A percentile compares a stretch with the other conserved stretches of the same genome.
phyloP scores from a whole-genome alignment of 2,113 vertebrate genomes.

The Chaenocephalus aceratus region DNA sequence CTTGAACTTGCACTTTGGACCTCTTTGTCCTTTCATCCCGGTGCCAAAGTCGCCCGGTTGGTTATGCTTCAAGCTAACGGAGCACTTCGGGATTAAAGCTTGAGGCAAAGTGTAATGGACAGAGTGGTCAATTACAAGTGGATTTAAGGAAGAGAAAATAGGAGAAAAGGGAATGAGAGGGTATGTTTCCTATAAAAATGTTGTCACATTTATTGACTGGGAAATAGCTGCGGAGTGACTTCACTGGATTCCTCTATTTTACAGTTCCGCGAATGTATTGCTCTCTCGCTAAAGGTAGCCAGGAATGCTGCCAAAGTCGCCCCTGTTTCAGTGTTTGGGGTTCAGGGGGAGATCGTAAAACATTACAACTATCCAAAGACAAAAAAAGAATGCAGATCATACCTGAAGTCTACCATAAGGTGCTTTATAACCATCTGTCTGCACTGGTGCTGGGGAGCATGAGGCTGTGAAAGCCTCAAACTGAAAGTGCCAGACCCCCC shows the following conservation, averaged over 20 bases:
- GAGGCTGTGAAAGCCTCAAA: constrained; percentile 46
- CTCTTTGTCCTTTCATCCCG: constrained; percentile 37
- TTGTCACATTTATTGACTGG: constrained; percentile 83
- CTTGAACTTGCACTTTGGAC: constrained; percentile 33
- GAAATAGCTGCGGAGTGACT: constrained; percentile 80
- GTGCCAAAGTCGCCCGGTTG: constrained; percentile 42
- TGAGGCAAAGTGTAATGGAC: constrained; percentile 13
- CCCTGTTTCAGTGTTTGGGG: constrained; percentile 42
- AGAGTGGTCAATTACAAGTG: constrained; percentile 69
- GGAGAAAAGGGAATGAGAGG: constrained; percentile 35
- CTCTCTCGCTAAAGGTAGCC: constrained; percentile 57
- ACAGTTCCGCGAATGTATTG: constrained; percentile 69
- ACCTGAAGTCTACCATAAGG: constrained; percentile 18
- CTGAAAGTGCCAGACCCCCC: constrained; percentile 42
- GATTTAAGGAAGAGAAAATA: constrained; percentile 36
- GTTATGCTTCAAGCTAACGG: constrained; percentile 39
- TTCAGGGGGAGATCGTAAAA: constrained; percentile 49
- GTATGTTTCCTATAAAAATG: constrained; percentile 76
- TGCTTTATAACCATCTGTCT: constrained; percentile 42
- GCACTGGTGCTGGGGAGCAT: constrained; percentile 8
- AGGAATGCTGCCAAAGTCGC: constrained; percentile 56
- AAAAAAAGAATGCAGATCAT: constrained; percentile 23
- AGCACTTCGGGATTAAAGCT: constrained; percentile 50
- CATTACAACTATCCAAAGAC: constrained; percentile 32
- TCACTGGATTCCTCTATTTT: constrained; percentile 78